phyloP scores from a whole-genome alignment of 1,140 invertebrate species.

The Brachystomella parvula region DNA sequence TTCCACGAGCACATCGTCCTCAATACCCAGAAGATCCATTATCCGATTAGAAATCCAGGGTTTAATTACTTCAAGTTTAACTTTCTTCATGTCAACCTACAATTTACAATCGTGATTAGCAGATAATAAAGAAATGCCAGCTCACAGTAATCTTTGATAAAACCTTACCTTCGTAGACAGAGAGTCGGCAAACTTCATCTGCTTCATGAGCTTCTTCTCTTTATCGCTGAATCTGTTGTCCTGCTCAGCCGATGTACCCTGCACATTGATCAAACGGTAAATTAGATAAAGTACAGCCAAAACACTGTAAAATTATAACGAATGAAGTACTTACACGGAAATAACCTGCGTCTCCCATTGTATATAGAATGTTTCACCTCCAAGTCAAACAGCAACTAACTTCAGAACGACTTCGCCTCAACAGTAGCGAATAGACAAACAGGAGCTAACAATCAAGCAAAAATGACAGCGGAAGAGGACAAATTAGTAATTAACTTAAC shows the following conservation, averaged over 20 bases:
- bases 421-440: too few species aligned
- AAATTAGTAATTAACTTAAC: too few species aligned
- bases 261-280: slow-evolving; percentile 22
- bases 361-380: neutral
- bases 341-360: slow-evolving; percentile 49
- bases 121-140: neutral
- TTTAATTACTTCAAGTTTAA: slow-evolving; percentile 94
- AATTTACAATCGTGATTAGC: slow-evolving; percentile 38
- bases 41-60: slow-evolving; percentile 98
- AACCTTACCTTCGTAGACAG: slow-evolving; percentile 65
- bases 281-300: neutral
- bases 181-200: slow-evolving; percentile 94
- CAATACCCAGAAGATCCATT: slow-evolving; percentile 87
- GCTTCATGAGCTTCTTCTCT: slow-evolving; percentile 96
- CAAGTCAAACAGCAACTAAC: too few species aligned
- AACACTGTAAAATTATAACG: neutral
- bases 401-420: too few species aligned
- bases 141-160: slow-evolving; percentile 9
- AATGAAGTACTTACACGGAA: slow-evolving; percentile 44
- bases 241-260: slow-evolving; percentile 97
- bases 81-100: slow-evolving; percentile 96
- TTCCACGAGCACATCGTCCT: slow-evolving; percentile 97
- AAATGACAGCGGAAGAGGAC: too few species aligned
- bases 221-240: slow-evolving; percentile 98
- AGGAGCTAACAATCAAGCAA: too few species aligned